These are phyloP conservation scores for Saturnia pavonia DNA, from an alignment of 2,888 invertebrate species.

Conservation along the genomic window DNA sequence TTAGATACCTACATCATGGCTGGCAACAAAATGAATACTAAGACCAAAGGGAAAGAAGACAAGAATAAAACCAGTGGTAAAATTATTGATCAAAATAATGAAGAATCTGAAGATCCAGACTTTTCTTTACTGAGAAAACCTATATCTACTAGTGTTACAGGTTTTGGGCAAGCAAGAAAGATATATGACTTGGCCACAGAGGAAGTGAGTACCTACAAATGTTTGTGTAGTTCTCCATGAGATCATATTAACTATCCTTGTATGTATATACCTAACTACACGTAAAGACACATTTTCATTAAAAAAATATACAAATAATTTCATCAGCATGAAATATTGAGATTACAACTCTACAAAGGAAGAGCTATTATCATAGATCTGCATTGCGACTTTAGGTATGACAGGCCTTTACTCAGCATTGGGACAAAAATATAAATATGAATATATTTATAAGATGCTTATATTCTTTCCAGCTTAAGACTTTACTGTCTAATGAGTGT, in stretches of 20 bases:
- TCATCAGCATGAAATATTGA: neutral
- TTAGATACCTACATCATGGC: constrained; percentile 53
- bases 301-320: neutral
- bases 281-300: too few relatives aligned
- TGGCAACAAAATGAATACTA: constrained; percentile 69
- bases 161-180: constrained; percentile 86
- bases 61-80: constrained; percentile 59
- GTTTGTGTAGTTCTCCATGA: neutral
- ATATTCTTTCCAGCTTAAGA: constrained; percentile 83
- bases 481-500: constrained; percentile 90
- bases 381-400: neutral
- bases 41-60: constrained; percentile 68
- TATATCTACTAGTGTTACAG: constrained; percentile 85
- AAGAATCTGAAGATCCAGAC: constrained; percentile 73
- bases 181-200: constrained; percentile 88
- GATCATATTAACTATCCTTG: neutral
- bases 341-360: neutral
- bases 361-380: neutral
- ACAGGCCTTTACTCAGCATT: neutral
- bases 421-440: neutral
- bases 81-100: constrained; percentile 53
- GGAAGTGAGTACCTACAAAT: constrained; percentile 80
- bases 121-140: constrained; percentile 84
- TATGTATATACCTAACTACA: neutral
- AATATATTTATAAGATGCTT: neutral